phyloP scores from a whole-genome alignment of 2,113 vertebrate species.

The Anser brachyrhynchus region DNA sequence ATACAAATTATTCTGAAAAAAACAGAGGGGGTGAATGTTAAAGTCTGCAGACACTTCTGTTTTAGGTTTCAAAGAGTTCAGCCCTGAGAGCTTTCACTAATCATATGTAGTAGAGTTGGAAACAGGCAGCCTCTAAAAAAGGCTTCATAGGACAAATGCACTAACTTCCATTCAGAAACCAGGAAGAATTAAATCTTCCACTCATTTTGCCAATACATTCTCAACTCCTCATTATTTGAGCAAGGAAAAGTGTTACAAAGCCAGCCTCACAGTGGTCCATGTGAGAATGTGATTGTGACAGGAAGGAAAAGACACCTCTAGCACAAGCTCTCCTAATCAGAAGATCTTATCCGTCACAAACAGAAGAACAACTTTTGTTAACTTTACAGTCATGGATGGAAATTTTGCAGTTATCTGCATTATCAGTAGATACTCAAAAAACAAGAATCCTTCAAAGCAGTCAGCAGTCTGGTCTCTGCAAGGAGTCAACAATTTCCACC shows the following conservation, averaged over 20 bases:
- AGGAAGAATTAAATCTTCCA: not conserved
- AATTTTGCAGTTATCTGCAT: not conserved
- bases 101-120: not conserved
- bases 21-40: rapidly evolving
- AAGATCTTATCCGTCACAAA: not conserved
- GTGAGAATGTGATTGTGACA: not conserved
- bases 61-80: not conserved
- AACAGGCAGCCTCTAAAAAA: not conserved
- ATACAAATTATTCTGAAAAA: not conserved
- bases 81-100: not conserved
- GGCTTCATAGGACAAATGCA: not conserved
- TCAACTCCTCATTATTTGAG: not conserved
- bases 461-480: not conserved
- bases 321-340: not conserved
- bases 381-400: not conserved
- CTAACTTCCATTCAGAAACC: not conserved
- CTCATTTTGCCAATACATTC: not conserved
- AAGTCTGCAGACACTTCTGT: not conserved
- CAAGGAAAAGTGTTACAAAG: not conserved
- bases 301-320: not conserved
- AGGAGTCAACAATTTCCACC: not conserved
- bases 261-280: not conserved
- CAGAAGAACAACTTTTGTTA: not conserved
- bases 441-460: not conserved
- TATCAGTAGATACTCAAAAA: not conserved